phyloP scores from a whole-genome alignment of 2,797 vertebrate genomes.

The Fratercula arctica region DNA sequence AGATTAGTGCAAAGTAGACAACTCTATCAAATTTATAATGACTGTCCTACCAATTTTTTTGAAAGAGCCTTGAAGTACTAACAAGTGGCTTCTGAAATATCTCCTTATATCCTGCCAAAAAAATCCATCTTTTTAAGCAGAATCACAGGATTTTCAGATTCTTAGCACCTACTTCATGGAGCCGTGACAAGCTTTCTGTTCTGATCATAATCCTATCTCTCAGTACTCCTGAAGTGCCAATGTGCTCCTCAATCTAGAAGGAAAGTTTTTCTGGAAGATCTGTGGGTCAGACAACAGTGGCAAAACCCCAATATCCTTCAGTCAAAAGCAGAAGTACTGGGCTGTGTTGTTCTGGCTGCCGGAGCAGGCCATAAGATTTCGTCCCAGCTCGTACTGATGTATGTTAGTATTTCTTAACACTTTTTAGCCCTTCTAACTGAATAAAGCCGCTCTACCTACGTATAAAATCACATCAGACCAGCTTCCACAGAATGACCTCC shows the following conservation, averaged over 20 bases:
- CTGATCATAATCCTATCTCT: background rate
- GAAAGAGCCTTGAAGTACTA: background rate
- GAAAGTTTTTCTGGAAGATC: background rate
- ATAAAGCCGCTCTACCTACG: background rate
- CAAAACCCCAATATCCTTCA: background rate
- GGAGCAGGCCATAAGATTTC: background rate
- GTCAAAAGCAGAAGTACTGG: background rate
- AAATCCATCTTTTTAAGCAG: background rate
- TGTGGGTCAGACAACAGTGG: background rate
- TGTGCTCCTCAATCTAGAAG: background rate
- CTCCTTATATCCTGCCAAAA: background rate
- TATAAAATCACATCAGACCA: background rate
- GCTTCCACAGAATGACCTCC: background rate
- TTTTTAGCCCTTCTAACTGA: background rate
- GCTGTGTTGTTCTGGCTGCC: background rate
- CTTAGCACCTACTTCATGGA: background rate
- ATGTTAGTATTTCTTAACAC: background rate
- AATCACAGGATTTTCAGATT: background rate
- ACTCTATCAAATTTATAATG: background rate
- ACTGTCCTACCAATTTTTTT: background rate
- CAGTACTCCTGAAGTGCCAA: background rate
- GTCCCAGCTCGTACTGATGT: background rate
- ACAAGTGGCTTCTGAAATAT: background rate
- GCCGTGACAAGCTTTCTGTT: background rate
- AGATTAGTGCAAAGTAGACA: conserved; percentile 43